phyloP scores from a whole-genome alignment of 2,888 invertebrate species.

The Tetragonisca angustula region DNA sequence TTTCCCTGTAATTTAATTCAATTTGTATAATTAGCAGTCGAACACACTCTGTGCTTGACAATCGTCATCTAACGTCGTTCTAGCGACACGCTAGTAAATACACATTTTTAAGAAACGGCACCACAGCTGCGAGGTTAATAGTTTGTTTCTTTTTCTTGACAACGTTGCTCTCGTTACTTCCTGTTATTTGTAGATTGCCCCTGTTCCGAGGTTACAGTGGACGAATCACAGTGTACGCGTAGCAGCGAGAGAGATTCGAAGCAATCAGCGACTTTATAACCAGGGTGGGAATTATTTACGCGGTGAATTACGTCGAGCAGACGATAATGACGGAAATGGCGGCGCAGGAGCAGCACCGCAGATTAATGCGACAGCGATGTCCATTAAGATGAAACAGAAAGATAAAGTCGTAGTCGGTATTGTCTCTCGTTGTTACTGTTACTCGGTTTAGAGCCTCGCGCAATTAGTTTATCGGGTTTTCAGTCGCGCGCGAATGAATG shows the following conservation, averaged over 20 bases:
- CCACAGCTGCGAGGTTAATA: too few relatives aligned
- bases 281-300: neutral
- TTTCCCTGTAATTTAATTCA: too few relatives aligned
- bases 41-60: too few relatives aligned
- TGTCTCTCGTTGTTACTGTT: constrained; percentile 8
- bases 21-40: too few relatives aligned
- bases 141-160: neutral
- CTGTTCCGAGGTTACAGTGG: neutral
- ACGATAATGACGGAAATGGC: neutral
- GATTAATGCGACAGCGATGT: neutral
- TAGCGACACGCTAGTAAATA: too few relatives aligned
- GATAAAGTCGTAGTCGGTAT: constrained; percentile 4
- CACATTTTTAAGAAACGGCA: too few relatives aligned
- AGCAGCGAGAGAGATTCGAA: neutral
- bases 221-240: too few relatives aligned
- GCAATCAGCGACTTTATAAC: neutral
- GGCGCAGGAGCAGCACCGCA: neutral
- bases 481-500: neutral
- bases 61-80: too few relatives aligned
- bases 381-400: neutral
- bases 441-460: neutral
- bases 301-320: neutral
- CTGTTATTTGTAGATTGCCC: neutral
- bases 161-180: neutral
- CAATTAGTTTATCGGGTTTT: neutral